phyloP scores from a whole-genome alignment of 2,888 invertebrate genomes.

The Oscheius myriophilus region DNA sequence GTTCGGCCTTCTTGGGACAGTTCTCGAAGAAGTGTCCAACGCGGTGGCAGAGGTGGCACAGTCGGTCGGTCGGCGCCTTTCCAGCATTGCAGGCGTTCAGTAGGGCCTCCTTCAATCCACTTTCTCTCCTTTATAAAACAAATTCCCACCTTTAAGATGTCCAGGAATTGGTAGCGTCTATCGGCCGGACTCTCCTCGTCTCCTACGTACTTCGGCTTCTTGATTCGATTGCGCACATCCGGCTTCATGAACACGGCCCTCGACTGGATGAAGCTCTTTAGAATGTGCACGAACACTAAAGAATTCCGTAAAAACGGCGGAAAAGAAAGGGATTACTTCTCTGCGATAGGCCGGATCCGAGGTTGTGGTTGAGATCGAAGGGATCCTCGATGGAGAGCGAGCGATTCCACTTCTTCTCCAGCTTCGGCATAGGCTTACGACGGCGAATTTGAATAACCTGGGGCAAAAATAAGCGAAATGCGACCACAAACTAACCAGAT shows the following conservation, averaged over 20 bases:
- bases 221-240: not conserved
- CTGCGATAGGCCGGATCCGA: conserved; percentile 74
- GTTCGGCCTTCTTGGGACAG: conserved; percentile 32
- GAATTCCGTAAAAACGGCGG: not conserved
- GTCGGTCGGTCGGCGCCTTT: conserved; percentile 37
- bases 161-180: too few relatives aligned
- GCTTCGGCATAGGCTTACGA: conserved; percentile 71
- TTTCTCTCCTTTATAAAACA: too few relatives aligned
- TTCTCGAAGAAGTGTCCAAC: conserved; percentile 47
- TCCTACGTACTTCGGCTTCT: not conserved
- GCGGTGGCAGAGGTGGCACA: conserved; percentile 39
- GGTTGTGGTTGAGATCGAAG: conserved; percentile 76
- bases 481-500: conserved; percentile 32
- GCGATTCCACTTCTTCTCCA: conserved; percentile 74
- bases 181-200: too few relatives aligned
- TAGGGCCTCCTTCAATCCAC: conserved; percentile 9
- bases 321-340: conserved; percentile 33
- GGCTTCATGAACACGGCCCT: conserved; percentile 45
- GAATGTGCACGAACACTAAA: conserved; percentile 55
- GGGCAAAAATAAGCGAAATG: not conserved
- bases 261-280: conserved; percentile 33
- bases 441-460: conserved; percentile 57
- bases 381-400: conserved; percentile 78
- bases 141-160: too few relatives aligned
- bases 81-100: conserved; percentile 35